Percentiles rank a stretch among this genome's conserved stretches.
Conservation (phyloP, 2,888 invertebrate species). For the Lycaena phlaeas region DNA sequence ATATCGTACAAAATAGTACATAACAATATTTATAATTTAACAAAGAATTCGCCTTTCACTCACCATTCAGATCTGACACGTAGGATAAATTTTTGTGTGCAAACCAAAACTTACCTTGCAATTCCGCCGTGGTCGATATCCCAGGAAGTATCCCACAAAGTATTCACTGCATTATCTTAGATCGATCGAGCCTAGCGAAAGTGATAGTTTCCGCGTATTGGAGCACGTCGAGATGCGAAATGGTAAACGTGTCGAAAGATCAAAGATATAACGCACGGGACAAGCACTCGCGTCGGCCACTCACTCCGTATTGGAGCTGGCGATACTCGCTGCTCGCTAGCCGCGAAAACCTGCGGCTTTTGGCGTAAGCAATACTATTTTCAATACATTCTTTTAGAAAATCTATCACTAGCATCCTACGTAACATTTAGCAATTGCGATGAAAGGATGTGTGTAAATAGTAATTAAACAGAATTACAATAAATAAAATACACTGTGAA, state of each 20-base stretch:
- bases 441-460: no score
- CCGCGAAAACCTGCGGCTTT: no score
- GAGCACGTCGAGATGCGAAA: constrained; percentile 27
- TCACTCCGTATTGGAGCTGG: constrained; percentile 26
- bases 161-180: constrained; percentile 47
- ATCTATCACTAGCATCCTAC: no score
- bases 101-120: constrained; percentile 45
- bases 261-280: constrained; percentile 29
- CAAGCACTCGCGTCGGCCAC: constrained; percentile 45
- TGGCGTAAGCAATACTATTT: no score
- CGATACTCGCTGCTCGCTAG: no score
- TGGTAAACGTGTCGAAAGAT: constrained; percentile 34
- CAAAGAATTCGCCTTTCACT: constrained; percentile 69
- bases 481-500: no score
- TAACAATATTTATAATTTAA: constrained; percentile 47
- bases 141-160: constrained; percentile 34
- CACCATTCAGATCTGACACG: constrained; percentile 63
- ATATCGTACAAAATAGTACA: constrained; percentile 30
- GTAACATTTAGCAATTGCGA: no score
- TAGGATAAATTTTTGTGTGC: constrained; percentile 49
- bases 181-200: constrained; percentile 38
- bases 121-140: constrained; percentile 31
- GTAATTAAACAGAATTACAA: no score
- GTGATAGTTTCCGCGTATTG: constrained; percentile 42
- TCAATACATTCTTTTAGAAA: no score